Percentiles rank a stretch among this genome's conserved stretches.
Conservation (phyloP, 2,113 vertebrate genomes). For the Dasypus novemcinctus region DNA sequence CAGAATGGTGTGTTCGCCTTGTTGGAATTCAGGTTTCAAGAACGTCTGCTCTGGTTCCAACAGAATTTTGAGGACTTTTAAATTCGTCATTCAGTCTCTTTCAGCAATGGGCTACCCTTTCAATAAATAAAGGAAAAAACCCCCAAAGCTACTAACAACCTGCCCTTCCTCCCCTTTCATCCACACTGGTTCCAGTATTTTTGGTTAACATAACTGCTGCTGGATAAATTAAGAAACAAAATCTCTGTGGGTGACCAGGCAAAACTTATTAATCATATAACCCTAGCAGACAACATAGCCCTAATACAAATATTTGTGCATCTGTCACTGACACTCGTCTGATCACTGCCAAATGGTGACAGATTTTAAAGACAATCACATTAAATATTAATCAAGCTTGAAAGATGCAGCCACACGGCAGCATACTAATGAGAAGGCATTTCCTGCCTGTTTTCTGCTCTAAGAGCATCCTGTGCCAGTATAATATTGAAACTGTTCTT, state of each 20-base stretch:
- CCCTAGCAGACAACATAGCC: constrained; percentile 69
- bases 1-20: neutral
- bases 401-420: constrained; percentile 75
- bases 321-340: constrained; percentile 77
- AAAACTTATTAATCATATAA: constrained; percentile 83
- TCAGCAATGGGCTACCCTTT: constrained; percentile 68
- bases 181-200: constrained; percentile 55
- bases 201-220: constrained; percentile 67
- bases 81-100: constrained; percentile 55
- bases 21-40: constrained; percentile 32
- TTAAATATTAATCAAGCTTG: constrained; percentile 86
- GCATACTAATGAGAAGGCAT: constrained; percentile 79
- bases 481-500: neutral
- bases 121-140: constrained; percentile 71
- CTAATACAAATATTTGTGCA: constrained; percentile 84
- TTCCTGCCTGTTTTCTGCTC: constrained; percentile 51
- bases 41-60: constrained; percentile 55
- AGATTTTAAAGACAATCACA: constrained; percentile 85
- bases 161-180: neutral
- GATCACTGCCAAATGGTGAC: constrained; percentile 81
- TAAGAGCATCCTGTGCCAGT: neutral
- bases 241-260: constrained; percentile 79
- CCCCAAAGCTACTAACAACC: constrained; percentile 41
- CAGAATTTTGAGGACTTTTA: constrained; percentile 60
- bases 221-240: constrained; percentile 80